Percentiles rank a stretch among this genome's conserved stretches.
phyloP scores from a whole-genome alignment of 2,113 vertebrate genomes.

The Atherinomorus stipes region DNA sequence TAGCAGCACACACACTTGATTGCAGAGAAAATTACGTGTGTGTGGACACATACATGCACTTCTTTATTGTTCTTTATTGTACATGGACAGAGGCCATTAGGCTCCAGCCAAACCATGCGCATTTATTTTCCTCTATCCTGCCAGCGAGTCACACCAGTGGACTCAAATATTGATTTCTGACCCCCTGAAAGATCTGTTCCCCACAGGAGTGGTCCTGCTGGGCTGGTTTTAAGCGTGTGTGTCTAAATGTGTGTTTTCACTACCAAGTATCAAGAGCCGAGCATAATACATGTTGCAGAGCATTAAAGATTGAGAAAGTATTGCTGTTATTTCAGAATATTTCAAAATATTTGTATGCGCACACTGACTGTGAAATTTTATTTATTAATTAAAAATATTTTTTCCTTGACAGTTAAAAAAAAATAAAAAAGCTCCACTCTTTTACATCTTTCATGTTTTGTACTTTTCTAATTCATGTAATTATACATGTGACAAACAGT shows the following conservation, averaged over 20 bases:
- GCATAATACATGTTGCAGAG: no score
- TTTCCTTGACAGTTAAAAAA: not conserved
- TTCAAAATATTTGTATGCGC: no score
- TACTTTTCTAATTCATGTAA: no score
- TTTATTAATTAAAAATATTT: not conserved
- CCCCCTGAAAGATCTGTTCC: slow-evolving; percentile 51
- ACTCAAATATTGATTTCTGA: slow-evolving; percentile 54
- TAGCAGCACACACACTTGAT: not conserved
- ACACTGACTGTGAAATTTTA: not conserved
- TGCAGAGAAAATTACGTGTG: not conserved
- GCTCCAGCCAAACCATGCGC: not conserved
- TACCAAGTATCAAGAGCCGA: no score
- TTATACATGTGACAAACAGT: no score
- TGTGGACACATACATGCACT: not conserved
- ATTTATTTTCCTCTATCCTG: not conserved
- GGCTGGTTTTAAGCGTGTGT: not conserved
- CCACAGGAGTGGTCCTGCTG: slow-evolving; percentile 18
- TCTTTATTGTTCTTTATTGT: not conserved
- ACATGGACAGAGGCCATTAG: slow-evolving; percentile 7
- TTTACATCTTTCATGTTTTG: no score
- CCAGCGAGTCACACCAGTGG: slow-evolving; percentile 15
- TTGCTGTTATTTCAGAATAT: not conserved
- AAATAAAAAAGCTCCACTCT: no score
- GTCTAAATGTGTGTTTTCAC: slow-evolving; percentile 17
- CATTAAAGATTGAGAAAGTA: slow-evolving; percentile 9